Percentiles rank a stretch among this genome's conserved stretches.
These are phyloP conservation scores for Diabrotica undecimpunctata DNA, from an alignment of 1,140 invertebrate genomes.

Conservation along the genomic window DNA sequence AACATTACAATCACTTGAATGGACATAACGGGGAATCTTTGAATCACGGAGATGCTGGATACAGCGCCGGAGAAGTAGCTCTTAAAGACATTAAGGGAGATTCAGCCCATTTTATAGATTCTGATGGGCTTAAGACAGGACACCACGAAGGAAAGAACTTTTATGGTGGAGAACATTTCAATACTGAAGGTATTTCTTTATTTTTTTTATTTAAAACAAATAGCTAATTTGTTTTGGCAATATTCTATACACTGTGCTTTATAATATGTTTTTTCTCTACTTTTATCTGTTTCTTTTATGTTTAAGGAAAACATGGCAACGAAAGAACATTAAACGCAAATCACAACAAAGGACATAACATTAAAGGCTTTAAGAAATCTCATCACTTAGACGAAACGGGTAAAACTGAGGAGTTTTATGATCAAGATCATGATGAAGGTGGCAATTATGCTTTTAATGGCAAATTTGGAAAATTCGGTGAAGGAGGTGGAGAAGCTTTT, in stretches of 20 bases:
- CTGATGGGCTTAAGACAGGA: conserved; percentile 53
- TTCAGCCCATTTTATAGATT: conserved; percentile 53
- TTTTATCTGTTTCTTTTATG: neutral
- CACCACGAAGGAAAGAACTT: conserved; percentile 54
- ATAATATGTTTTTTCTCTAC: neutral
- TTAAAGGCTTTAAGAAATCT: conserved; percentile 59
- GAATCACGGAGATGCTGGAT: conserved; percentile 53
- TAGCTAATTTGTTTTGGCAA: too few species aligned
- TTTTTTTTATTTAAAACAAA: too few species aligned
- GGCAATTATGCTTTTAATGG: conserved; percentile 52
- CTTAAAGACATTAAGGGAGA: conserved; percentile 52
- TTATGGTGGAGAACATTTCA: conserved; percentile 51
- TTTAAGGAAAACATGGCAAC: conserved; percentile 47
- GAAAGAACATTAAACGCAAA: conserved; percentile 52
- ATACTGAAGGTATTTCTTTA: conserved; percentile 51
- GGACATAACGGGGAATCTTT: conserved; percentile 52
- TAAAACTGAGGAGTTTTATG: conserved; percentile 61
- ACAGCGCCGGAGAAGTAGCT: conserved; percentile 48
- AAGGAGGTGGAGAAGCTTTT: conserved; percentile 50
- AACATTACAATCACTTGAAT: conserved; percentile 50
- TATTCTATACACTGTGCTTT: neutral
- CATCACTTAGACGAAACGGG: conserved; percentile 63
- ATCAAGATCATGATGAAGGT: conserved; percentile 59
- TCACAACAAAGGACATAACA: conserved; percentile 61
- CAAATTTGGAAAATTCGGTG: conserved; percentile 50